Base-by-base conservation (phyloP, 2,888 invertebrate species). In the Crioceris asparagi region DNA sequence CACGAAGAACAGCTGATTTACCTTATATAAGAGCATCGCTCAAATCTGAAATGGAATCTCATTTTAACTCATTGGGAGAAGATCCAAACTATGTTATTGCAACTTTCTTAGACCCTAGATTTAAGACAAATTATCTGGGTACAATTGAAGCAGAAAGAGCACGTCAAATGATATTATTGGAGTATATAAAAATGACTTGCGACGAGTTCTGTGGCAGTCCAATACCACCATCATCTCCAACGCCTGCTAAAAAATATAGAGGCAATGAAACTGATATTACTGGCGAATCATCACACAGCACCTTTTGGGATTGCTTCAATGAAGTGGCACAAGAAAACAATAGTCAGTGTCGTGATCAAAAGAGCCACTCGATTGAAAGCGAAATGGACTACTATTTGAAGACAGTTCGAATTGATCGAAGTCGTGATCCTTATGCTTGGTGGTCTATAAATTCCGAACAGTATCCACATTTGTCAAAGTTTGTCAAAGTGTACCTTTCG, bases 351-450 rank as follows among this genome's bases (percentile, higher is more conserved):
- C 36, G 17, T 27, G 23, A 32, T 38, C 17, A 36, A 36, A 45
- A 49, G 37, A 50, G 50, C 41, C 51, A 42, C 39, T 17, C 46
- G 40, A 46, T 52, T 42, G 49, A 49, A 39, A 49, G 38, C 26
- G 50, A 52, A 46, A 40, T 53, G 17, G 49, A 52, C 42, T 44
- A 39, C 46, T 52, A 48, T 48, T 47, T 51, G 35, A 53, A 53
- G 41, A 45, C 45, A 32, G 21, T 31, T 47, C 48, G 50, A 37
- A 32, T 53, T 36, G 40, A 47, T 49, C 40, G 48, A 29, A 45
- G 38, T n/a, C 30, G 27, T 12, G 45, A 52, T 35, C 51, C 49
- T 38, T 48, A 50, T 40, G 45, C 30, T 30, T 51, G 48, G 49
- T 52, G 50, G 50, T 46, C 50, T 40, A 46, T 32, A 35, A 53